A percentile compares a stretch with the other conserved stretches of the same genome.
Evolutionary conservation across 2,113 vertebrate genomes (phyloP).

Genomic region (Zapornia atra): DNA sequence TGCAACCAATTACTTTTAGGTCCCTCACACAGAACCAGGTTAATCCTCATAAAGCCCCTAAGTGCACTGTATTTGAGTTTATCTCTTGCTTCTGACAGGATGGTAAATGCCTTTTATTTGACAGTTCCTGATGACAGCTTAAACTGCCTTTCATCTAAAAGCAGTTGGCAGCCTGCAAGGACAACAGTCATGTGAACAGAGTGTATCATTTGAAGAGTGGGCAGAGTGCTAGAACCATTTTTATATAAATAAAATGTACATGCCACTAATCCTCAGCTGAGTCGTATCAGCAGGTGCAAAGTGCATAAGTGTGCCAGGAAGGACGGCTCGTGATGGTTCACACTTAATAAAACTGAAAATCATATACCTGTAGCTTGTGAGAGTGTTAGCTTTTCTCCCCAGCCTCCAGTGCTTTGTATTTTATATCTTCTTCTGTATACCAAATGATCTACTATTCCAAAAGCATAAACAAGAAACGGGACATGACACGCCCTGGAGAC

Average conservation of each 20-base stretch:
- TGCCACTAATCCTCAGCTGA: not conserved
- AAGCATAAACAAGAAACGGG: not conserved
- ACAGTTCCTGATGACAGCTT: not conserved
- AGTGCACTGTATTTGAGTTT: not conserved
- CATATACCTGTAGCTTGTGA: not conserved
- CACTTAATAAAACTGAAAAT: not conserved
- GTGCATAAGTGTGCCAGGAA: not conserved
- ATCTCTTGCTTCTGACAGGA: not conserved
- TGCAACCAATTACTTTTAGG: slow-evolving; percentile 54
- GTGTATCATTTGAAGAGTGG: not conserved
- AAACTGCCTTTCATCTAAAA: not conserved
- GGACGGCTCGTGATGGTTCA: not conserved
- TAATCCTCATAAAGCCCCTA: not conserved
- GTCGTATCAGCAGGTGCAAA: not conserved
- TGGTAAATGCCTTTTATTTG: not conserved
- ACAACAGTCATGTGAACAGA: not conserved
- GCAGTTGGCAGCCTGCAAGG: not conserved
- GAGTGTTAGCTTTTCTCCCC: not conserved
- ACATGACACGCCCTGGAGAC: not conserved
- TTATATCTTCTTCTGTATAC: not conserved
- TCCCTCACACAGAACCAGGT: slow-evolving; percentile 79
- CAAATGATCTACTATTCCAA: not conserved
- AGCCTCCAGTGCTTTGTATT: not conserved
- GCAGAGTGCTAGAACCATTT: not conserved
- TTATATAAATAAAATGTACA: not conserved